These are phyloP conservation scores for Neria commutata DNA, from an alignment of 2,888 invertebrate genomes.

Conservation along the genomic window DNA sequence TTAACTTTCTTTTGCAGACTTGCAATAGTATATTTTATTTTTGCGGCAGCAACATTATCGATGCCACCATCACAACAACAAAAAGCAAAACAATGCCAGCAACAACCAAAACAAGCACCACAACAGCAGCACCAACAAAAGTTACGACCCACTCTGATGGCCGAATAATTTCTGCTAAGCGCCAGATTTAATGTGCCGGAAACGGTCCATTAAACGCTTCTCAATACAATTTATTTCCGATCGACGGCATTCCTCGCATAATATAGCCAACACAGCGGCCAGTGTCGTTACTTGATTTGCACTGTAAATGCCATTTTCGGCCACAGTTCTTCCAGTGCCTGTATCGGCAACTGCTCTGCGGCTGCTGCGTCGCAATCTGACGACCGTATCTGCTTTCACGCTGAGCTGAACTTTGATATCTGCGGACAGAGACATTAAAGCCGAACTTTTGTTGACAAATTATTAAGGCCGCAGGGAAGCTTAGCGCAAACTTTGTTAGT, in stretches of 20 bases:
- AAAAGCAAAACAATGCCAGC: background rate
- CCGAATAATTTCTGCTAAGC: no score
- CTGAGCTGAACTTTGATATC: background rate
- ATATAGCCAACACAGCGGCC: background rate
- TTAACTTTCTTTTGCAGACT: no score
- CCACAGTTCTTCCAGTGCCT: no score
- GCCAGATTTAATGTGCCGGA: conserved; percentile 28
- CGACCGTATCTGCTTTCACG: background rate
- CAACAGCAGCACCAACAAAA: no score
- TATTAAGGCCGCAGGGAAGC: background rate
- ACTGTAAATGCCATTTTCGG: no score
- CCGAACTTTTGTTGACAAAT: background rate
- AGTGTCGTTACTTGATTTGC: background rate
- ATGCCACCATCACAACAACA: background rate
- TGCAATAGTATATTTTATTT: no score
- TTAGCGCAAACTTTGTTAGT: background rate
- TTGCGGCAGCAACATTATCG: background rate
- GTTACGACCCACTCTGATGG: no score
- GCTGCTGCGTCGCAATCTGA: background rate
- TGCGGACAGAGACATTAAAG: no score
- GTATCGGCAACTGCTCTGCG: background rate
- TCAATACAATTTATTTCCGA: conserved; percentile 12
- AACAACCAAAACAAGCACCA: background rate
- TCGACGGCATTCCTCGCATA: background rate
- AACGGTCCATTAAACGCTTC: conserved; percentile 26